Evolutionary conservation across 92 coral and sea anemone species (phyloP), one percentile per base, ranked within the genome.

Genomic region (Scolanthus callimorphus): DNA sequence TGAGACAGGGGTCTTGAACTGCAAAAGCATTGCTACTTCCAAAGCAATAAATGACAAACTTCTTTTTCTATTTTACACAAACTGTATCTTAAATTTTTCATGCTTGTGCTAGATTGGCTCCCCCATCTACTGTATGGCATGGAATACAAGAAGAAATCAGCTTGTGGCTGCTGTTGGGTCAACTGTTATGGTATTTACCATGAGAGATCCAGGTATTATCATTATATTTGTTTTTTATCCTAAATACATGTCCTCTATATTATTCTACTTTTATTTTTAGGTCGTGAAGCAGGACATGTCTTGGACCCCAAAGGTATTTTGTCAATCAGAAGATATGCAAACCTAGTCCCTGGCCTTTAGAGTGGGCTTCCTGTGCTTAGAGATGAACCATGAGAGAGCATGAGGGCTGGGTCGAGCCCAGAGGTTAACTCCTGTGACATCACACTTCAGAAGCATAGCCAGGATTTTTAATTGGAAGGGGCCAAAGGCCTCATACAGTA

Each of bases 141-240:
- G 98, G 98, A 89, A 92, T 66, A 75, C 87, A 12, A 67, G 98
- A 62, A 82, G 96, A 29, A 84, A 89, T 58, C 98, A 92, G 43
- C 57, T 92, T 12, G 89, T 92, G 1, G 94, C 94, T 3, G 91
- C 96, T 11, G 90, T 86, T 27, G 96, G 83, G 13, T 80, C 90
- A 20, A 84, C 90, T 28, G 98, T 92, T 12, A 92, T 77, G 62
- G 86, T 92, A 21, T 92, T 92, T 49, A 76, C 86, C 27, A 69
- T 89, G 73, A 84, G 85, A 59, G 98, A 92, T 78, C 97, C 96
- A 73, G 88, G 98, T 91, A 20, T 51, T 15, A 34, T 34, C n/a
- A n/a, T n/a, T n/a, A n/a, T 6, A 22, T 49, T 17, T 22, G 10
- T 17, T 2, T 2, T 22, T 49, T 21, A 11, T 53, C 29, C 30